Evolutionary conservation across 2,797 vertebrate genomes (phyloP).

Genomic region (Adrianichthys oophorus): DNA sequence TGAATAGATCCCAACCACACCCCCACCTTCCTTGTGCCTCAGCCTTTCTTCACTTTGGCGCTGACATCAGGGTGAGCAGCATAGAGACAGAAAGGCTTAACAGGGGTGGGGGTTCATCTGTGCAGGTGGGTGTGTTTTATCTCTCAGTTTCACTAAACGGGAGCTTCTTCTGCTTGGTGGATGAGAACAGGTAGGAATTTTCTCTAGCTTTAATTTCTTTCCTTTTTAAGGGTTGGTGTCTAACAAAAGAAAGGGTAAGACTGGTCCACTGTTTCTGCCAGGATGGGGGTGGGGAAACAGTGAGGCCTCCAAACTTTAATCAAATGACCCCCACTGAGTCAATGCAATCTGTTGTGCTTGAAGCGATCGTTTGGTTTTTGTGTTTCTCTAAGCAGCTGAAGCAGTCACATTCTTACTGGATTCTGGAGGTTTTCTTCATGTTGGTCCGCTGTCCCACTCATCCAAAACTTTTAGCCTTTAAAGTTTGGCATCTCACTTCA

Average conservation of each 20-base stretch:
- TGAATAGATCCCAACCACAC: conserved; percentile 75
- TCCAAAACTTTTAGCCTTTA: too few relatives aligned
- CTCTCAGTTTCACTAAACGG: neutral
- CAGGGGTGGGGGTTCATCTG: conserved; percentile 18
- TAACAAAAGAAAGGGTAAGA: conserved; percentile 71
- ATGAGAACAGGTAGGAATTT: conserved; percentile 78
- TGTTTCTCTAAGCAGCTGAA: too few relatives aligned
- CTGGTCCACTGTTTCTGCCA: conserved; percentile 55
- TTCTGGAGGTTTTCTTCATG: too few relatives aligned
- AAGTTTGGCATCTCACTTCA: too few relatives aligned
- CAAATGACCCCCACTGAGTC: too few relatives aligned
- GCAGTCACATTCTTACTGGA: too few relatives aligned
- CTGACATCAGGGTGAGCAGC: conserved; percentile 39
- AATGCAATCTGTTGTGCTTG: too few relatives aligned
- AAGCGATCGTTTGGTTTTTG: too few relatives aligned
- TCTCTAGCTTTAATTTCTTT: neutral
- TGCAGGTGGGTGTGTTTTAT: conserved; percentile 9
- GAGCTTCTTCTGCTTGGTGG: conserved; percentile 42
- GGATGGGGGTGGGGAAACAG: conserved; percentile 40
- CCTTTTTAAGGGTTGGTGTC: conserved; percentile 26
- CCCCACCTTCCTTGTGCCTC: conserved; percentile 30
- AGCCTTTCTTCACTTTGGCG: conserved; percentile 31
- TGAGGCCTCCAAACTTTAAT: conserved; percentile 17
- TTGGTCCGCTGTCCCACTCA: too few relatives aligned
- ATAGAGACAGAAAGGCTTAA: conserved; percentile 27